phyloP scores from a whole-genome alignment of 2,888 invertebrate genomes.

The Melieria crassipennis region DNA sequence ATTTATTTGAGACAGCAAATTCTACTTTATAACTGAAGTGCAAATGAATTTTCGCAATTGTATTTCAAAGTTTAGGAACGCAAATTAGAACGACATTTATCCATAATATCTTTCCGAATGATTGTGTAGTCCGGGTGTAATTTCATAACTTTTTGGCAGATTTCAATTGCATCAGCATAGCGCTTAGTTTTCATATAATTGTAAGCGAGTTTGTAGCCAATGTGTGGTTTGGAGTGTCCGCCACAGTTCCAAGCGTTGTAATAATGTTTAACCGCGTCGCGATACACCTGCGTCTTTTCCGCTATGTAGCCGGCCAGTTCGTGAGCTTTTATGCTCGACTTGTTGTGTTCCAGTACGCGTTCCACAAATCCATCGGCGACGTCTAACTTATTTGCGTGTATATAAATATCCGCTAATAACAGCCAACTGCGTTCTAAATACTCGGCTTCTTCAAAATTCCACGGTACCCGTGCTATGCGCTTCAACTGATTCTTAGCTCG shows the following conservation, averaged over 20 bases:
- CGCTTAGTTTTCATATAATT: slow-evolving; percentile 89
- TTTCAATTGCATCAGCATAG: slow-evolving; percentile 91
- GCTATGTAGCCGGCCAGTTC: slow-evolving; percentile 84
- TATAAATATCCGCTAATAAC: slow-evolving; percentile 89
- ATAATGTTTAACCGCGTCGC: slow-evolving; percentile 84
- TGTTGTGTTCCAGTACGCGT: slow-evolving; percentile 82
- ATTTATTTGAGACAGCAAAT: no score
- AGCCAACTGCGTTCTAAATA: slow-evolving; percentile 96
- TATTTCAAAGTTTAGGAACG: slow-evolving; percentile 68
- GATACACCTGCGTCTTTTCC: slow-evolving; percentile 92
- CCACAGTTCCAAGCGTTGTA: slow-evolving; percentile 85
- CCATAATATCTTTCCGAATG: slow-evolving; percentile 91
- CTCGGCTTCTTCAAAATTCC: slow-evolving; percentile 97
- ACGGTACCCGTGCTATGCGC: slow-evolving; percentile 82
- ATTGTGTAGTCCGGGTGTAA: slow-evolving; percentile 89
- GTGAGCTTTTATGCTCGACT: slow-evolving; percentile 89
- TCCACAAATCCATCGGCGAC: slow-evolving; percentile 84
- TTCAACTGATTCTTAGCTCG: slow-evolving; percentile 94
- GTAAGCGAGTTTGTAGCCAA: slow-evolving; percentile 94
- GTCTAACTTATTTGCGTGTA: slow-evolving; percentile 84
- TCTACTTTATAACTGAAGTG: no score
- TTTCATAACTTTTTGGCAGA: slow-evolving; percentile 84
- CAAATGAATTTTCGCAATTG: not conserved
- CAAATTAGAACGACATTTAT: slow-evolving; percentile 84
- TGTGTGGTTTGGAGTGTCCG: slow-evolving; percentile 81